Evolutionary conservation across 2,888 invertebrate genomes (phyloP), one percentile per base, ranked within the genome.

Genomic region (Kryphioiulus occultus): DNA sequence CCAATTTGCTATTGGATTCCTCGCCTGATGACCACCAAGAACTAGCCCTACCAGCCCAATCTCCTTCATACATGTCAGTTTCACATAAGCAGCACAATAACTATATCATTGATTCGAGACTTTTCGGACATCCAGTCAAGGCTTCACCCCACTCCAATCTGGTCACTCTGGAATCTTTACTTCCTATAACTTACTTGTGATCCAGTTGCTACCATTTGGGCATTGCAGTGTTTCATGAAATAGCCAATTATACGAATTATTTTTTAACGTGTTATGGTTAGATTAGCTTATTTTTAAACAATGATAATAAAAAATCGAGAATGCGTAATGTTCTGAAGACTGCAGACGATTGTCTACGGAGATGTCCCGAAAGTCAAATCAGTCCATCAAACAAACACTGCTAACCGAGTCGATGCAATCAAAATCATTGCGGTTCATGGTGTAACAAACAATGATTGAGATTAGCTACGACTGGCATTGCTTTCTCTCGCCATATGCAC

Each of bases 351-450:
- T 59, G 22, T n/a, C 59, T 59, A 59, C 22, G 59, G 12, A 59
- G 59, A 22, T 59, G 22, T 59, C 59, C 59, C 5, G 59, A n/a
- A 12, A 59, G 4, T 59, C 59, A 22, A 59, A n/a, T 10, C 22
- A 22, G 59, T 59, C 59, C 59, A 59, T 22, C 59, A n/a, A 59
- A 59, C 59, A 59, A 59, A 59, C 12, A 59, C 4, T 59, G 59
- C 59, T 59, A 59, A 59, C 59, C 59, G 22, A 59, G 59, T 17
- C 59, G 59, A 59, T 4, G 22, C 59, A 59, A 59, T 59, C 59
- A 59, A 59, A 59, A n/a, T 59, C 59, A 59, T 59, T 59, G 59
- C 59, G 59, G 59, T 59, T 59, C 59, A 59, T 59, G 59, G 59
- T 22, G 59, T 22, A 59, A 59, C 59, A 59, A 59, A 59, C 59